Evolutionary conservation across 2,888 invertebrate genomes (phyloP).

Genomic region (Thereva unica): DNA sequence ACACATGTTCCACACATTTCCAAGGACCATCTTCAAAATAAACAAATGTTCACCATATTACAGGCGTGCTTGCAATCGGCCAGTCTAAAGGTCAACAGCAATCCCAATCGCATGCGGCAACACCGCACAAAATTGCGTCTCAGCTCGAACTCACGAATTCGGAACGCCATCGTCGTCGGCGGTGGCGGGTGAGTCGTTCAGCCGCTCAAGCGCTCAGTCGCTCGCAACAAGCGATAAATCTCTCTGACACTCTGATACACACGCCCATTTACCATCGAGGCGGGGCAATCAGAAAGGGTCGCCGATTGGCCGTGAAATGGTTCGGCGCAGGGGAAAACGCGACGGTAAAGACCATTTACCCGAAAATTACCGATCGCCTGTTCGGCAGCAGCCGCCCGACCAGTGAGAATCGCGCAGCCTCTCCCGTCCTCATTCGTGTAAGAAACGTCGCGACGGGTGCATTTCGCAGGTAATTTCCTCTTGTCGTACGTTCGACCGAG

Average conservation of each 20-base stretch:
- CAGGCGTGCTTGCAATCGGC: too few species aligned
- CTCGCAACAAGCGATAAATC: too few species aligned
- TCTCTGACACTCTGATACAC: background rate
- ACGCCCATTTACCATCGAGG: slow-evolving; percentile 29
- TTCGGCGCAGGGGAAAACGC: slow-evolving; percentile 22
- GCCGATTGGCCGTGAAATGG: slow-evolving; percentile 25
- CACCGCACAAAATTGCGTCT: too few species aligned
- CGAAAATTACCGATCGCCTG: slow-evolving; percentile 18
- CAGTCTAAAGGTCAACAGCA: too few species aligned
- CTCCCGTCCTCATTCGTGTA: slow-evolving; percentile 35
- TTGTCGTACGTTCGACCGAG: slow-evolving; percentile 6
- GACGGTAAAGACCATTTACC: slow-evolving; percentile 16
- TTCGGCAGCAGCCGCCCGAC: slow-evolving; percentile 5
- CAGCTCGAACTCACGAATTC: too few species aligned
- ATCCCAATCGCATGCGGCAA: too few species aligned
- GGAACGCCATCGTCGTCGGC: too few species aligned
- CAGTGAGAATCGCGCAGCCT: slow-evolving; percentile 14
- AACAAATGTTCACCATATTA: too few species aligned
- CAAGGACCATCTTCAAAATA: too few species aligned
- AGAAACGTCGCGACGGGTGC: slow-evolving; percentile 34
- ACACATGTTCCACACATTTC: too few species aligned
- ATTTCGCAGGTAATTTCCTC: slow-evolving; percentile 15
- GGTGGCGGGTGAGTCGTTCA: too few species aligned
- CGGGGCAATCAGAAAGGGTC: slow-evolving; percentile 17
- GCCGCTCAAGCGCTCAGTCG: too few species aligned